Conservation (phyloP, 2,888 invertebrate species). For the Mylabris sibirica region DNA sequence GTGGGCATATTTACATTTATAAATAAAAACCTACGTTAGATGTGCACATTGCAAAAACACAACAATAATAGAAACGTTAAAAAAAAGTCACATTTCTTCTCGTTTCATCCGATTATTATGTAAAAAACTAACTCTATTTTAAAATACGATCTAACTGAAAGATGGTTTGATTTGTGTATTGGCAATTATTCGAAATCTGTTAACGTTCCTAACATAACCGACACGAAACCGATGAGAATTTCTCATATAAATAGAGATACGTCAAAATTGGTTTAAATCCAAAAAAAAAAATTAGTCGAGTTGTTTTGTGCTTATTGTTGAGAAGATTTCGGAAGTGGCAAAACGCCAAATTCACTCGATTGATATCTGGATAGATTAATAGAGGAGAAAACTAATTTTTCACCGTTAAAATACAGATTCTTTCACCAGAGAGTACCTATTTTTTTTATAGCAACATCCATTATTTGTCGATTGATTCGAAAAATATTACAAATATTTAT, state of each 20-base stretch:
- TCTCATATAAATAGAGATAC: background rate
- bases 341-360: background rate
- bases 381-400: background rate
- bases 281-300: background rate
- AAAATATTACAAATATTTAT: too few species aligned
- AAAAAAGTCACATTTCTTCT: too few species aligned
- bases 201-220: background rate
- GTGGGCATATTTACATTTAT: background rate
- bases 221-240: background rate
- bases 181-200: background rate
- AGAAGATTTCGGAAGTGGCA: background rate
- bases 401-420: too few species aligned
- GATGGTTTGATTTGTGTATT: background rate
- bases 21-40: slow-evolving; percentile 5
- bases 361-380: background rate
- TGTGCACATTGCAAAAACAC: background rate
- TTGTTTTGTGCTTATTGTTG: background rate
- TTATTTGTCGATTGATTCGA: too few species aligned
- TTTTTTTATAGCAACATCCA: too few species aligned
- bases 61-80: slow-evolving; percentile 8
- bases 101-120: background rate
- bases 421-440: too few species aligned
- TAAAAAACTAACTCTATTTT: background rate
- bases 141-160: background rate
- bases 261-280: background rate